Conservation (phyloP, 2,113 vertebrate genomes). For the Zosterops lateralis region DNA sequence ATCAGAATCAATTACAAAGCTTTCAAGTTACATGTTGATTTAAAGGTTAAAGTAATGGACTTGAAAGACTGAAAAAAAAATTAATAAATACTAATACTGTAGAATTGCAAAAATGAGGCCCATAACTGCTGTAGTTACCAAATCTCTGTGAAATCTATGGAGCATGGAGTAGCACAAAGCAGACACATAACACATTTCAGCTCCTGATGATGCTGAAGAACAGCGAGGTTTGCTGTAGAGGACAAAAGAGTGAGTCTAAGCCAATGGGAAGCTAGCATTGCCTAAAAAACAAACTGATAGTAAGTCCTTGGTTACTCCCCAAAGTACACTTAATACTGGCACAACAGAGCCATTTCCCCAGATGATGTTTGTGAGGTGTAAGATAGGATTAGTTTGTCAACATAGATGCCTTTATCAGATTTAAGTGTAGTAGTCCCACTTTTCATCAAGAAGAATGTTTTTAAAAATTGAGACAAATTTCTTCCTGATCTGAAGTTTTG, state of each 20-base stretch:
- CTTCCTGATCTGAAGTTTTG: neutral
- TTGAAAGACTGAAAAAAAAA: neutral
- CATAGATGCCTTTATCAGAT: neutral
- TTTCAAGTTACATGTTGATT: neutral
- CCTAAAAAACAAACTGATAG: neutral
- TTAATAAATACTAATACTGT: neutral
- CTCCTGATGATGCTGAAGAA: neutral
- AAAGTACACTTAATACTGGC: neutral
- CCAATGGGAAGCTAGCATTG: neutral
- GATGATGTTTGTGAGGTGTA: neutral
- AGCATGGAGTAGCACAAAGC: neutral
- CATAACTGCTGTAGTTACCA: accelerated
- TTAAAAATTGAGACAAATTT: neutral
- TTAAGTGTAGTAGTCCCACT: neutral
- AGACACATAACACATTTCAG: neutral
- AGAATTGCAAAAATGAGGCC: neutral
- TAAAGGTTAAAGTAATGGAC: conserved; percentile 12
- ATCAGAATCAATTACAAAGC: neutral
- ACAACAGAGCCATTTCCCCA: neutral
- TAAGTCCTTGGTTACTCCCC: neutral
- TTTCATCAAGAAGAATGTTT: neutral
- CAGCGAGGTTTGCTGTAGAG: neutral
- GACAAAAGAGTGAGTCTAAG: conserved; percentile 7
- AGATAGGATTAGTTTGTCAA: neutral
- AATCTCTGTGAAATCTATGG: neutral